phyloP scores from a whole-genome alignment of 1,140 invertebrate genomes.

The Hylyphantes graminicola region DNA sequence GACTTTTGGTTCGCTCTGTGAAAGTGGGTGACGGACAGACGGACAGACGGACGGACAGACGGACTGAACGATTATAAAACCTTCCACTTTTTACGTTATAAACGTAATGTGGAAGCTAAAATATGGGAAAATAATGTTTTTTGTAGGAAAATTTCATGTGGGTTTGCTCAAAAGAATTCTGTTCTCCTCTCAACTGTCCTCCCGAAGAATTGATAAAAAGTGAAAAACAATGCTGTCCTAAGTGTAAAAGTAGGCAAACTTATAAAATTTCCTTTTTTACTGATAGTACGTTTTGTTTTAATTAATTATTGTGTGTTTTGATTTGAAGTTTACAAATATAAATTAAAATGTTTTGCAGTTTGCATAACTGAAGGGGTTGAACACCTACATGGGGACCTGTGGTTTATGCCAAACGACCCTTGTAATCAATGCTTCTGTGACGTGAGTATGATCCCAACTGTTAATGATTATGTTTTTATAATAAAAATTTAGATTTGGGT shows the following conservation, averaged over 20 bases:
- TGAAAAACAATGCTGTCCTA: slow-evolving; percentile 52
- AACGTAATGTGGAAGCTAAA: no score
- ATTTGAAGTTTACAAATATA: not conserved
- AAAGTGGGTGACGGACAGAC: no score
- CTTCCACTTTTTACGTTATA: no score
- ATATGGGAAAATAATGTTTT: not conserved
- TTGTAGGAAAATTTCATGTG: slow-evolving; percentile 55
- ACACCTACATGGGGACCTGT: slow-evolving; percentile 43
- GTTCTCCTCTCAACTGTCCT: slow-evolving; percentile 34
- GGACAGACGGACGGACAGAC: no score
- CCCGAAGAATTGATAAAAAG: slow-evolving; percentile 21
- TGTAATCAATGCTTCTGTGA: slow-evolving; percentile 50
- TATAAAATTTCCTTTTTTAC: not conserved
- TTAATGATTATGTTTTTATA: not conserved
- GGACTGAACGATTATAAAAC: not conserved
- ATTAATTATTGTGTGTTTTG: not conserved
- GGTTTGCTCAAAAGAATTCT: slow-evolving; percentile 54
- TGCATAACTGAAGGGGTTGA: slow-evolving; percentile 42
- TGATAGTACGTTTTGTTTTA: not conserved
- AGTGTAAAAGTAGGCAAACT: slow-evolving; percentile 42
- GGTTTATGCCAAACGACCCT: slow-evolving; percentile 22
- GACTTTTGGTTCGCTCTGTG: no score
- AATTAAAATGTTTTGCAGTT: slow-evolving; percentile 8
- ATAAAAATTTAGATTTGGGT: no score
- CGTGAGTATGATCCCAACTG: slow-evolving; percentile 16